A percentile compares a stretch with the other conserved stretches of the same genome.
These are phyloP conservation scores for Centroberyx gerrardi DNA, from an alignment of 2,797 vertebrate species.

Conservation along the genomic window DNA sequence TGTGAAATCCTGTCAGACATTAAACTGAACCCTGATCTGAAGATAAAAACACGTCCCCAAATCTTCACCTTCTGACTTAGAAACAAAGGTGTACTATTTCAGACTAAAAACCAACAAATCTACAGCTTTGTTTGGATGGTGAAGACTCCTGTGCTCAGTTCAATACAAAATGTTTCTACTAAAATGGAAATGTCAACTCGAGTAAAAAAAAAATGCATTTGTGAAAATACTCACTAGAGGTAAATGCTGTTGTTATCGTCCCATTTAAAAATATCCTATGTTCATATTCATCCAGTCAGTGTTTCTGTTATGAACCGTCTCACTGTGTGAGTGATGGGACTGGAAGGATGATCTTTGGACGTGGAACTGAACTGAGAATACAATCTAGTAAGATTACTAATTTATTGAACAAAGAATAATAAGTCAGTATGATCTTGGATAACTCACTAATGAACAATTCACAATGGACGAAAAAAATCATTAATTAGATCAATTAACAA, in stretches of 20 bases:
- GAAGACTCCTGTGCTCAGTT: not conserved
- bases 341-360: constrained; percentile 24
- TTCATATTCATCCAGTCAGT: too few relatives aligned
- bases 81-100: too few relatives aligned
- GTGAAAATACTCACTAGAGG: not conserved
- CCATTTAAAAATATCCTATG: not conserved
- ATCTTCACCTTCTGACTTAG: too few relatives aligned
- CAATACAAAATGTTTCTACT: not conserved
- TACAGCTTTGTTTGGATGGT: too few relatives aligned
- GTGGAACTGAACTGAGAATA: constrained; percentile 27
- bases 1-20: too few relatives aligned
- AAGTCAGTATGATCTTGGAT: too few relatives aligned
- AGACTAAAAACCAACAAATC: too few relatives aligned
- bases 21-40: too few relatives aligned
- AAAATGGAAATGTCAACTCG: not conserved
- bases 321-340: constrained; percentile 23
- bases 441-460: too few relatives aligned
- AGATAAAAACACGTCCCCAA: too few relatives aligned
- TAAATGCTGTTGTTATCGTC: not conserved
- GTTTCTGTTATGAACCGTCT: constrained; percentile 16
- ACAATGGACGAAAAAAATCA: not conserved
- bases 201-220: not conserved
- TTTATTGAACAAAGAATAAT: not conserved
- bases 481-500: too few relatives aligned
- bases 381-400: constrained; percentile 5